These are phyloP conservation scores for Marcusenius ussheri DNA, from an alignment of 2,113 vertebrate genomes.

Conservation along the genomic window DNA sequence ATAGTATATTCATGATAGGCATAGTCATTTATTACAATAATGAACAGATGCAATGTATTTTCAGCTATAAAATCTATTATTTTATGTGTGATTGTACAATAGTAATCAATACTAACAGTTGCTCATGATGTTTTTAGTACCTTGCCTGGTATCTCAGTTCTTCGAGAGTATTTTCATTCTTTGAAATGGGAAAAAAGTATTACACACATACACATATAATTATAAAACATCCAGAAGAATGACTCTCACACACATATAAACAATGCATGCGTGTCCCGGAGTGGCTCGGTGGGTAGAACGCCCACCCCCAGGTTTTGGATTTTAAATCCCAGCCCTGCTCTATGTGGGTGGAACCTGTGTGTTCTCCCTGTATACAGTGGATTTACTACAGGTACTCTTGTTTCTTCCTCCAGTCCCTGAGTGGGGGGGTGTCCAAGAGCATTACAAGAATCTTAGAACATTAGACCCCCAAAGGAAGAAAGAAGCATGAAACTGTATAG, in stretches of 20 bases:
- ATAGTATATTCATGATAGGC: not conserved
- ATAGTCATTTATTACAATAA: not conserved
- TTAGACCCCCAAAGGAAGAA: not conserved
- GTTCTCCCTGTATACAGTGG: not conserved
- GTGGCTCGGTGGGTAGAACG: not conserved
- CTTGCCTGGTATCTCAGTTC: not conserved
- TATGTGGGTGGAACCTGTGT: not conserved
- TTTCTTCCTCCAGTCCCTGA: not conserved
- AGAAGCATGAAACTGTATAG: not conserved
- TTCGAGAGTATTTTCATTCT: not conserved
- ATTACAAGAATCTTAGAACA: not conserved
- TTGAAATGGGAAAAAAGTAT: not conserved
- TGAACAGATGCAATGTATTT: not conserved
- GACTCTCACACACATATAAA: not conserved
- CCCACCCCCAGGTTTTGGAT: not conserved
- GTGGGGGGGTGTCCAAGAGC: not conserved
- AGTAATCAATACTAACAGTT: not conserved
- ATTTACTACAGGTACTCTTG: not conserved
- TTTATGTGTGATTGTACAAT: not conserved
- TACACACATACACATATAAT: not conserved
- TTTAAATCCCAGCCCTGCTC: not conserved
- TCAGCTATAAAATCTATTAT: not conserved
- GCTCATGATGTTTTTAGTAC: not conserved
- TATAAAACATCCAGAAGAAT: not conserved
- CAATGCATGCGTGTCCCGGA: not conserved